phyloP scores from a whole-genome alignment of 2,113 vertebrate genomes.

The Chamaea fasciata region DNA sequence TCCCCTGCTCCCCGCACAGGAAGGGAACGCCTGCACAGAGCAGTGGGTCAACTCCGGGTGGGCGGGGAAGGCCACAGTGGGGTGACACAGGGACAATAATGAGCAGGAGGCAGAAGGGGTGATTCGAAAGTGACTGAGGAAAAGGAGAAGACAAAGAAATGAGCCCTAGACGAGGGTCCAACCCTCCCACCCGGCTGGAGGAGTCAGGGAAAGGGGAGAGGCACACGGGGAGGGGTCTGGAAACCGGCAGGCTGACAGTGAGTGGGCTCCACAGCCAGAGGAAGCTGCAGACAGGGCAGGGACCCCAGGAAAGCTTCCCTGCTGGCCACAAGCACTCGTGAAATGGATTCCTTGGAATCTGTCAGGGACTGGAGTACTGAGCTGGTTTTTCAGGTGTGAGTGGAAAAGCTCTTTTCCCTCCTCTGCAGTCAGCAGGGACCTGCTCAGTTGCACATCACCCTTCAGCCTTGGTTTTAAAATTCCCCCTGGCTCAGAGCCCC shows the following conservation, averaged over 20 bases:
- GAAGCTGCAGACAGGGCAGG: not conserved
- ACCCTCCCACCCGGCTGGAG: not conserved
- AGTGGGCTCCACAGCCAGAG: not conserved
- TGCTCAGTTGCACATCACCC: not conserved
- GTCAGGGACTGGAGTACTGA: not conserved
- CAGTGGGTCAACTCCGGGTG: fast-evolving
- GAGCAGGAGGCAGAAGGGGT: not conserved
- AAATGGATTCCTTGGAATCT: not conserved
- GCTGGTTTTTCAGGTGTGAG: not conserved
- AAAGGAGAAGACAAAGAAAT: not conserved
- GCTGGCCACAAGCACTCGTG: not conserved
- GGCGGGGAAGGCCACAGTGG: not conserved
- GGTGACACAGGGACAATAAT: fast-evolving
- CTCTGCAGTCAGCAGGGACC: not conserved
- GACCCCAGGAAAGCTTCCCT: not conserved
- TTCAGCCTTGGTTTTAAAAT: not conserved
- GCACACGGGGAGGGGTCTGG: not conserved
- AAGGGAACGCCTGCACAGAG: too few relatives aligned
- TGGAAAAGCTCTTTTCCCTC: not conserved
- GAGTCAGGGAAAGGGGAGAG: not conserved
- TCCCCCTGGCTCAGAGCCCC: not conserved
- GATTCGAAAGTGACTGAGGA: not conserved
- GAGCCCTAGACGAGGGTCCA: not conserved
- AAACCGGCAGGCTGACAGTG: fast-evolving
- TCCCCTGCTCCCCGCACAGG: fast-evolving